These are phyloP conservation scores for Drosophila kepulauana DNA, from an alignment of 1,140 invertebrate genomes.

Conservation along the genomic window DNA sequence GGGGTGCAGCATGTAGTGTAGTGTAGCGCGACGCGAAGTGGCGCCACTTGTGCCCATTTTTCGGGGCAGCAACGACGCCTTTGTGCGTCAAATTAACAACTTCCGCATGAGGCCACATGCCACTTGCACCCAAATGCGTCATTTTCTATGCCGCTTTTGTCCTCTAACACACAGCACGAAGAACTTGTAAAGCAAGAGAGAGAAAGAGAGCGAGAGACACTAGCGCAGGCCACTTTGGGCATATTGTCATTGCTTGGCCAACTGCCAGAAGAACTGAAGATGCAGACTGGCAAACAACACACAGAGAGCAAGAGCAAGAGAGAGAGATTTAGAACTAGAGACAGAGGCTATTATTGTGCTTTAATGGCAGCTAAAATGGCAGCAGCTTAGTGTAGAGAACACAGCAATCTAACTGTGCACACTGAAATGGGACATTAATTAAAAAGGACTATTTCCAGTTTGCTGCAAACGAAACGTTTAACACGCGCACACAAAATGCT, in stretches of 20 bases:
- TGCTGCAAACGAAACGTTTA: constrained; percentile 30
- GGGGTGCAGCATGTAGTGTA: constrained; percentile 4
- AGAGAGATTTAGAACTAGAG: background rate
- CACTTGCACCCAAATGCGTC: constrained; percentile 81
- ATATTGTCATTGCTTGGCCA: constrained; percentile 75
- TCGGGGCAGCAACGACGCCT: constrained; percentile 47
- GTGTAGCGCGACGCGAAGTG: constrained; percentile 2
- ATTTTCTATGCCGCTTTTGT: constrained; percentile 73
- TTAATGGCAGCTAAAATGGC: constrained; percentile 75
- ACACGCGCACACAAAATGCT: constrained; percentile 9
- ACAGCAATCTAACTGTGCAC: constrained; percentile 24
- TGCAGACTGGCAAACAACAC: constrained; percentile 35
- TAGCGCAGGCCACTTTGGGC: constrained; percentile 57
- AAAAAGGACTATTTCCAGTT: constrained; percentile 56
- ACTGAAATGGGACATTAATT: constrained; percentile 62
- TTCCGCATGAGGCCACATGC: constrained; percentile 80
- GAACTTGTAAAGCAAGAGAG: background rate
- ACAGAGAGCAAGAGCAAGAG: constrained; percentile 4
- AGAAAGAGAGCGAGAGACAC: constrained; percentile 1
- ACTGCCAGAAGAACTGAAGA: constrained; percentile 53
- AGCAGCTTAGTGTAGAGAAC: constrained; percentile 46
- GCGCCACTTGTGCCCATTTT: constrained; percentile 71
- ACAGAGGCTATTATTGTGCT: constrained; percentile 64
- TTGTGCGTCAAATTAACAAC: constrained; percentile 83
- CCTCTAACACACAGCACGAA: constrained; percentile 10